Conservation (phyloP, 2,113 vertebrate species). For the Elephas maximus region DNA sequence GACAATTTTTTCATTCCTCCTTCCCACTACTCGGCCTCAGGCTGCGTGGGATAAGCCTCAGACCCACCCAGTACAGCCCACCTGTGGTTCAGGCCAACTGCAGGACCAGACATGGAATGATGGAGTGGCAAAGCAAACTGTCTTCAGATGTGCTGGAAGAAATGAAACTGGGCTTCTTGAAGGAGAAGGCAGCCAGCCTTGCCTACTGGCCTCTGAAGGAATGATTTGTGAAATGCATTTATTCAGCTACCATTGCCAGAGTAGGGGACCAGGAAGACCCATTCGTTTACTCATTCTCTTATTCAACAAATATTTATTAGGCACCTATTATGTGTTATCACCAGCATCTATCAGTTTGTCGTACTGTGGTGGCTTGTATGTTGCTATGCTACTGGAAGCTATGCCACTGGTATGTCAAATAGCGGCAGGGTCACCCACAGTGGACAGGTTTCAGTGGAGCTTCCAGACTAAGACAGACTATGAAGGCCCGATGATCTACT, state of each 20-base stretch:
- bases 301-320: background rate
- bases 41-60: background rate
- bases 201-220: background rate
- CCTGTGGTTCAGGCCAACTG: no score
- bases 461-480: background rate
- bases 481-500: background rate
- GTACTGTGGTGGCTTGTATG: background rate
- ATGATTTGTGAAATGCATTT: background rate
- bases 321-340: background rate
- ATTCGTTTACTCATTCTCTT: background rate
- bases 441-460: background rate
- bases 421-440: background rate
- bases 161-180: background rate
- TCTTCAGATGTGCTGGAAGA: background rate
- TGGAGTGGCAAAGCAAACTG: fast-evolving
- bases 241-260: background rate
- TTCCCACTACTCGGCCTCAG: background rate
- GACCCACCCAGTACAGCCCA: background rate
- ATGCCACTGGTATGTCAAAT: background rate
- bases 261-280: background rate
- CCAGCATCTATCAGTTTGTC: background rate
- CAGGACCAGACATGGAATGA: background rate
- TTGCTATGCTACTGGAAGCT: background rate
- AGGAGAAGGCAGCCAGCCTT: background rate
- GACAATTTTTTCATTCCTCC: background rate